phyloP scores from a whole-genome alignment of 2,888 invertebrate species.

The Raillietiella orientalis region DNA sequence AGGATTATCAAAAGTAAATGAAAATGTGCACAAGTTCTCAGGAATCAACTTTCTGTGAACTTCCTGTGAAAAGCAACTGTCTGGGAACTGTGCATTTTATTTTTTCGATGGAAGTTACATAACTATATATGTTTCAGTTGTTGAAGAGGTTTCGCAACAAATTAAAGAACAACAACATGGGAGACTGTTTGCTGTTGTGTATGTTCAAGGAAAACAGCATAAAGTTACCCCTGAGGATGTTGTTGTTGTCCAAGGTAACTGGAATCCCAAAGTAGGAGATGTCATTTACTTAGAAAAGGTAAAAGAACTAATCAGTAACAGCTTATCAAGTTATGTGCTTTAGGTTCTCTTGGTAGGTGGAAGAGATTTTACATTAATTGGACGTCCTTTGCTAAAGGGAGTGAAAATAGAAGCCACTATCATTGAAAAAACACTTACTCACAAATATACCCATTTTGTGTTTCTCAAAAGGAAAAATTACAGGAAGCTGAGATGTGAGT shows the following conservation, averaged over 20 bases:
- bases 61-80: too few relatives aligned
- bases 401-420: constrained; percentile 44
- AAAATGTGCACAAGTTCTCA: too few relatives aligned
- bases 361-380: constrained; percentile 44
- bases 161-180: constrained; percentile 20
- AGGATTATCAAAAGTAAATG: too few relatives aligned
- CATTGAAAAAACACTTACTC: constrained; percentile 46
- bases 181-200: constrained; percentile 44
- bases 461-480: constrained; percentile 24
- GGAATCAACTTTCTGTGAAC: too few relatives aligned
- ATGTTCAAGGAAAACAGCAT: constrained; percentile 47
- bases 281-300: constrained; percentile 45
- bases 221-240: constrained; percentile 58
- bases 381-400: constrained; percentile 38
- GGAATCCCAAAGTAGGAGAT: constrained; percentile 45
- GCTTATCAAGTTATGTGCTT: constrained; percentile 6
- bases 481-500: constrained; percentile 32
- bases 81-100: too few relatives aligned
- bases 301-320: constrained; percentile 5
- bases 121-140: too few relatives aligned
- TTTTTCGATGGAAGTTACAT: too few relatives aligned
- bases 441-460: constrained; percentile 34
- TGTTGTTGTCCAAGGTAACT: constrained; percentile 42
- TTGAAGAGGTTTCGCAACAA: too few relatives aligned
- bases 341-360: constrained; percentile 36